Base-by-base conservation (phyloP, 2,113 vertebrate species). In the Cacatua alba region DNA sequence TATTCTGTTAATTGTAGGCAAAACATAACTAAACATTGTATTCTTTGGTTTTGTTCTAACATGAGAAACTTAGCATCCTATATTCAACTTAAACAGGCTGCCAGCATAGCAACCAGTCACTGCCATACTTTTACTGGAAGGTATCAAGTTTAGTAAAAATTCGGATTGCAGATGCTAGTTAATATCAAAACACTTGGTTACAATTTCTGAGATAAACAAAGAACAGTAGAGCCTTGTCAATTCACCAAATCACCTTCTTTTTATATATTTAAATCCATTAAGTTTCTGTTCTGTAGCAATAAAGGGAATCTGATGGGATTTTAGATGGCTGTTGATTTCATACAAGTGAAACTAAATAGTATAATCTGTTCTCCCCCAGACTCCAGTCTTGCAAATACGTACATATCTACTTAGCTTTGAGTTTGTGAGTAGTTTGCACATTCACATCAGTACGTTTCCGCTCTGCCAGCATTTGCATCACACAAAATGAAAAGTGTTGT, bases 1-100 rank as follows among this genome's bases (percentile, higher is more conserved):
- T 97, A 95, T 95, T 97, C 94, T 97, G 68, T 74, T 97, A 97
- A 97, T 94, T 97, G 92, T 35, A 97, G 94, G 94, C 92, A 97
- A 97, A 98, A 96, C 94, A 74, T 53, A 93, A 91, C 87, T 91
- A 88, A 70, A 71, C 90, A 55, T 82, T 71, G 17, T 92, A 83
- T 62, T 97, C 33, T 96, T 92, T 94, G 88, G 37, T 95, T 97
- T 95, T 72, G 51, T 95, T 97, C 85, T 92, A 95, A 59, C 70
- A 49, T 3, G 55, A 97, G 88, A 84, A 97, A 77, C 78, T 95
- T 86, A 75, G 78, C 77, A 92, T 94, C 91, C 83, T 90, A 92
- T 74, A 65, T 72, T 95, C 78, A 94, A 79, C 55, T 88, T 63
- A 20, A 86, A 65, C 64, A 95, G 95, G 90, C 92, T 95, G 96